phyloP scores from a whole-genome alignment of 2,888 invertebrate species.

The Nematopogon swammerdamellus region DNA sequence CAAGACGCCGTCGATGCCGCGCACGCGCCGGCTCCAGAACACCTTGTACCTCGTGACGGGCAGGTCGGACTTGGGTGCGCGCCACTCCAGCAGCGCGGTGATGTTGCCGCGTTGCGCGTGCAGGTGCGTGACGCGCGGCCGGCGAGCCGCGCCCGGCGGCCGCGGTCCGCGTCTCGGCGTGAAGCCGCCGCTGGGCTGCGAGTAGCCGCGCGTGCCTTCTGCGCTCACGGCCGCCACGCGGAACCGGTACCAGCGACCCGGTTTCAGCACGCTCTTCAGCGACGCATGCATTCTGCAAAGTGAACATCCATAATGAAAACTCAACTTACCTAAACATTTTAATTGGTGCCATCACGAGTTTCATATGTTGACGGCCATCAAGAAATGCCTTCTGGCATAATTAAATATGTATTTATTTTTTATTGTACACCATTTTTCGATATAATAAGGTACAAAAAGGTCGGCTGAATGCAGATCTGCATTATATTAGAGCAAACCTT shows the following conservation, averaged over 20 bases:
- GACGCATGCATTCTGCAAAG: constrained; percentile 48
- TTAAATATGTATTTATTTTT: no score
- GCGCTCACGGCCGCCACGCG: constrained; percentile 73
- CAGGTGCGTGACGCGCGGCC: constrained; percentile 53
- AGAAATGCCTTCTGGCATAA: no score
- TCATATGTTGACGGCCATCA: no score
- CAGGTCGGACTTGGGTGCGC: constrained; percentile 65
- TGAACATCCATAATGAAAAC: no score
- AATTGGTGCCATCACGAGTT: no score
- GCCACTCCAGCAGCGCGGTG: constrained; percentile 64
- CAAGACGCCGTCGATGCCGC: constrained; percentile 53
- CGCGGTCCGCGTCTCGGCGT: constrained; percentile 56
- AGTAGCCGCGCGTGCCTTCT: constrained; percentile 70
- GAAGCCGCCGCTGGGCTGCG: constrained; percentile 57
- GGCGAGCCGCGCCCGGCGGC: constrained; percentile 60
- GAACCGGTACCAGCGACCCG: constrained; percentile 77
- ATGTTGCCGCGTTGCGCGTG: constrained; percentile 42
- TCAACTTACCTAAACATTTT: no score
- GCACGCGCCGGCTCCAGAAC: constrained; percentile 69
- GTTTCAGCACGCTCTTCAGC: constrained; percentile 55
- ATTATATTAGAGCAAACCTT: no score
- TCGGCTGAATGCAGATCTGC: no score
- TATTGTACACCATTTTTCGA: no score
- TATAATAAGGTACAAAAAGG: no score
- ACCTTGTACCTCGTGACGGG: constrained; percentile 64